Percentiles rank a stretch among this genome's conserved stretches.
phyloP scores from a whole-genome alignment of 1,140 invertebrate species.

The Homarus americanus region DNA sequence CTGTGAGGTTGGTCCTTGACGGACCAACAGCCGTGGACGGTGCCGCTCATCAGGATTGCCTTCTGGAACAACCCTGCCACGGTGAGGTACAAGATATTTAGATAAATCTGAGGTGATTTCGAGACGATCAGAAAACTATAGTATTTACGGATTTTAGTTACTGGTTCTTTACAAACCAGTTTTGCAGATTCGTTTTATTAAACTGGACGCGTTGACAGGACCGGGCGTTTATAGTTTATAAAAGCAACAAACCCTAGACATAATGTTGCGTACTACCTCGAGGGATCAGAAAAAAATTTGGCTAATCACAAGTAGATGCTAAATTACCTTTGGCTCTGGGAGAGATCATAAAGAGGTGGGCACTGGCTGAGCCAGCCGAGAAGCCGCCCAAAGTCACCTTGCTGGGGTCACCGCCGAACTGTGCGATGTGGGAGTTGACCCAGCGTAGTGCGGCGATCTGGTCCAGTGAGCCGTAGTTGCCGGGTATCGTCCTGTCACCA shows the following conservation, averaged over 20 bases:
- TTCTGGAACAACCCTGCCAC: not conserved
- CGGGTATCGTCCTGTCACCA: conserved; percentile 84
- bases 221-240: too few relatives aligned
- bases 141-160: too few relatives aligned
- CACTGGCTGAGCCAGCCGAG: conserved; percentile 94
- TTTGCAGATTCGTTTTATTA: too few relatives aligned
- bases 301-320: too few relatives aligned
- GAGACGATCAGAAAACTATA: too few relatives aligned
- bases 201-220: too few relatives aligned
- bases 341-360: conserved; percentile 92
- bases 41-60: not conserved
- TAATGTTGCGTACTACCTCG: too few relatives aligned
- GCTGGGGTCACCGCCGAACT: conserved; percentile 82
- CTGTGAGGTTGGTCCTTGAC: not conserved
- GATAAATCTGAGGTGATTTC: too few relatives aligned
- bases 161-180: too few relatives aligned
- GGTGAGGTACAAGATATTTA: not conserved
- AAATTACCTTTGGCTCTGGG: conserved; percentile 81
- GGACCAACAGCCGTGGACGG: not conserved
- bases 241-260: too few relatives aligned
- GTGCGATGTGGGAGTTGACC: conserved; percentile 83
- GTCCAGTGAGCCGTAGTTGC: conserved; percentile 94
- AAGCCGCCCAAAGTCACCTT: conserved; percentile 95
- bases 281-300: too few relatives aligned
- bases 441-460: conserved; percentile 92